These are phyloP conservation scores for Oryzaephilus surinamensis DNA, from an alignment of 1,140 invertebrate species.

Conservation along the genomic window DNA sequence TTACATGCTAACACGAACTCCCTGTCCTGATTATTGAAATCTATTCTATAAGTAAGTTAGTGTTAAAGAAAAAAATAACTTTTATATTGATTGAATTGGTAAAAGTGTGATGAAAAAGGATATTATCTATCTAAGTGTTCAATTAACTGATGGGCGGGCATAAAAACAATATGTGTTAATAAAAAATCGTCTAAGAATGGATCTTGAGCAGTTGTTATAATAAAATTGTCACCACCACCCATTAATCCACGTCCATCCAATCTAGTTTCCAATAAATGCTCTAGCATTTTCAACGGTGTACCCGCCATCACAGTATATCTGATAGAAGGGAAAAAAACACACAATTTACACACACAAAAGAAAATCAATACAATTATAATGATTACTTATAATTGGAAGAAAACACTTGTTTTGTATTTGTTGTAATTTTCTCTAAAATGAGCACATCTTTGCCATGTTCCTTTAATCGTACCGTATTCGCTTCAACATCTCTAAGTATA, in stretches of 20 bases:
- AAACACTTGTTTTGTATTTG: slow-evolving; percentile 34
- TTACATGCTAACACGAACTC: slow-evolving; percentile 67
- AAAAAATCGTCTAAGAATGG: slow-evolving; percentile 77
- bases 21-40: slow-evolving; percentile 49
- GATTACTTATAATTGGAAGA: slow-evolving; percentile 54
- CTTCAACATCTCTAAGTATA: slow-evolving; percentile 75
- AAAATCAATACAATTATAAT: not conserved
- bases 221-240: slow-evolving; percentile 36
- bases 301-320: slow-evolving; percentile 86
- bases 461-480: slow-evolving; percentile 77
- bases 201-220: slow-evolving; percentile 41
- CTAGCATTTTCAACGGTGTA: slow-evolving; percentile 77
- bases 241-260: slow-evolving; percentile 47
- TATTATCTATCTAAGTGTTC: slow-evolving; percentile 67
- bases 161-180: slow-evolving; percentile 79
- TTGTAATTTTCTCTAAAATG: slow-evolving; percentile 65
- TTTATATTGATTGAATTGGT: not conserved
- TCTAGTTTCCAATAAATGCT: slow-evolving; percentile 75
- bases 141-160: slow-evolving; percentile 67
- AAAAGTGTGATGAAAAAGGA: slow-evolving; percentile 43
- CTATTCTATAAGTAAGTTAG: slow-evolving; percentile 45
- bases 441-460: slow-evolving; percentile 81
- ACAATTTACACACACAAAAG: not conserved
- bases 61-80: slow-evolving; percentile 38
- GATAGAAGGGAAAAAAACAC: slow-evolving; percentile 19